phyloP scores from a whole-genome alignment of 1,140 invertebrate species.

The Leguminivora glycinivorella region DNA sequence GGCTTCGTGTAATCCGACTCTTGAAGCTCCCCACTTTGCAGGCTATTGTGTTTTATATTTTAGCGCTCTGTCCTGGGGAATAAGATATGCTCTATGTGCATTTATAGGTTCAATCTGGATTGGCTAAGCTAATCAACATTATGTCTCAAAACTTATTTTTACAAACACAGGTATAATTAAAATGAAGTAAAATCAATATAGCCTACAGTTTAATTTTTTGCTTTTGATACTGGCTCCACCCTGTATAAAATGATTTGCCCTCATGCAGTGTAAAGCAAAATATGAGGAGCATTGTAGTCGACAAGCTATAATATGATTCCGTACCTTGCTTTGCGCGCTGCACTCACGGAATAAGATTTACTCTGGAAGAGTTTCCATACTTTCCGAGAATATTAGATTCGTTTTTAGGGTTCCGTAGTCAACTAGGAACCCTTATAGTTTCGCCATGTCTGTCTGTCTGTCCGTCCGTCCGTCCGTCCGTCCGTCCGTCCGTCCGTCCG shows the following conservation, averaged over 20 bases:
- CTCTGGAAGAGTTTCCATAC: neutral
- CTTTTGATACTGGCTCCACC: no score
- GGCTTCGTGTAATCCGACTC: constrained; percentile 23
- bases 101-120: neutral
- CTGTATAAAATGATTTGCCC: neutral
- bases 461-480: no score
- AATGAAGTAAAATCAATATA: no score
- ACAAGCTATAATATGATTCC: neutral
- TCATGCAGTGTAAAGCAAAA: neutral
- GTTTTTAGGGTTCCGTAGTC: neutral
- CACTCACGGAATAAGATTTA: neutral
- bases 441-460: no score
- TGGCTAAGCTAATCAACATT: no score
- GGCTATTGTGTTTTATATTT: constrained; percentile 26
- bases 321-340: neutral
- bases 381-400: neutral
- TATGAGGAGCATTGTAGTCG: neutral
- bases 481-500: no score
- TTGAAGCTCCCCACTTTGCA: constrained; percentile 24
- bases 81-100: neutral
- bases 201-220: no score
- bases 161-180: no score
- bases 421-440: no score
- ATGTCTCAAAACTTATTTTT: no score
- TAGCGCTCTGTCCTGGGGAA: constrained; percentile 15